These are phyloP conservation scores for Callopanchax toddi DNA, from an alignment of 2,113 vertebrate species.

Conservation along the genomic window DNA sequence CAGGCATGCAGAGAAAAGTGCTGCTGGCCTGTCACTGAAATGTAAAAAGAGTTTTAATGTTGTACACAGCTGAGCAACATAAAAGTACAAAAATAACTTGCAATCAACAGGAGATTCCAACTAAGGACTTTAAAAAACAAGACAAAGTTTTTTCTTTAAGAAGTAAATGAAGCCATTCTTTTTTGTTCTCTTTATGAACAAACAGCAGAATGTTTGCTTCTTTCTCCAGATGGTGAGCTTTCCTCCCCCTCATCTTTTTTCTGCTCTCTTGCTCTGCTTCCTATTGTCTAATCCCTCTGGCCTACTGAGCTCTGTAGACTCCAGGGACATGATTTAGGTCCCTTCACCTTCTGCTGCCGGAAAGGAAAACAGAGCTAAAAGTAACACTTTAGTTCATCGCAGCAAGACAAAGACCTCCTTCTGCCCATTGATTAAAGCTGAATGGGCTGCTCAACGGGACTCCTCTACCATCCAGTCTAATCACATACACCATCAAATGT, in stretches of 20 bases:
- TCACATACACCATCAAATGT: too few relatives aligned
- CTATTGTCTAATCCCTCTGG: too few relatives aligned
- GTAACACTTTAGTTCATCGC: slow-evolving; percentile 60
- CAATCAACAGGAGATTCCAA: too few relatives aligned
- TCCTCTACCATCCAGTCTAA: too few relatives aligned
- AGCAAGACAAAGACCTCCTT: slow-evolving; percentile 51
- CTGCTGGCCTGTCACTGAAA: slow-evolving; percentile 1
- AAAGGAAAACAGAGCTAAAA: slow-evolving; percentile 28
- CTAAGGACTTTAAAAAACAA: too few relatives aligned
- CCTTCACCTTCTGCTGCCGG: slow-evolving; percentile 38
- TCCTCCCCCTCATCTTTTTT: slow-evolving; percentile 44
- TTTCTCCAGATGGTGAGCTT: slow-evolving; percentile 77
- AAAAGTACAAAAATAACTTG: slow-evolving; percentile 18
- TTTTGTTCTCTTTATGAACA: slow-evolving; percentile 55
- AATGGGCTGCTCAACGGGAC: too few relatives aligned
- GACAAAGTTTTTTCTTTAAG: neutral
- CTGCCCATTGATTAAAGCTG: slow-evolving; percentile 25
- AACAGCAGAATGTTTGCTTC: slow-evolving; percentile 71
- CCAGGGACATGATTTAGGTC: slow-evolving; percentile 64
- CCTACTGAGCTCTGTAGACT: too few relatives aligned
- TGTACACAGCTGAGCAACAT: slow-evolving; percentile 5
- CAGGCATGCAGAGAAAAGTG: too few relatives aligned
- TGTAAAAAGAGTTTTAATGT: slow-evolving; percentile 30
- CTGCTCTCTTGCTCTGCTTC: too few relatives aligned
- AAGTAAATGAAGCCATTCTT: slow-evolving; percentile 44